Conservation (phyloP, 1,140 invertebrate genomes). For the Drosophila lowei region DNA sequence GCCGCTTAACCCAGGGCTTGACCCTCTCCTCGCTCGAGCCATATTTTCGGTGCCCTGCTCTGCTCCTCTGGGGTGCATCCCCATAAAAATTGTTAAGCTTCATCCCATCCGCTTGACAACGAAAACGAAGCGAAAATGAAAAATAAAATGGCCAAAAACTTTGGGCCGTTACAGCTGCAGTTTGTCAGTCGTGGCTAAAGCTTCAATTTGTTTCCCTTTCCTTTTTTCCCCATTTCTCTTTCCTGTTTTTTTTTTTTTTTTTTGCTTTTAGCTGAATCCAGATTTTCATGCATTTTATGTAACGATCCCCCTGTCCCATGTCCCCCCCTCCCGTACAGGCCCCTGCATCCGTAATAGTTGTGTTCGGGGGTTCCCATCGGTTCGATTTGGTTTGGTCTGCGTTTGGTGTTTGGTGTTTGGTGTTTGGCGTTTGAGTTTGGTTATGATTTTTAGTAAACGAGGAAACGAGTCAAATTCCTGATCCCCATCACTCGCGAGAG, state of each 20-base stretch:
- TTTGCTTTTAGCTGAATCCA: slow-evolving; percentile 57
- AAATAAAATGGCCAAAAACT: slow-evolving; percentile 68
- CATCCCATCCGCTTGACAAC: slow-evolving; percentile 66
- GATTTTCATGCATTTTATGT: slow-evolving; percentile 78
- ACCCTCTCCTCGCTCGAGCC: neutral
- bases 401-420: no score
- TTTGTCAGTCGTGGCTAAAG: slow-evolving; percentile 71
- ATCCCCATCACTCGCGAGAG: slow-evolving; percentile 32
- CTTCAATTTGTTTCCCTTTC: slow-evolving; percentile 68
- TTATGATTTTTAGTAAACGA: slow-evolving; percentile 39
- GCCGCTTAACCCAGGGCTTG: slow-evolving; percentile 63
- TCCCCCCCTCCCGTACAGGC: slow-evolving; percentile 12
- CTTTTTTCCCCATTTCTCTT: slow-evolving; percentile 5
- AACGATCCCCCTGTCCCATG: slow-evolving; percentile 39
- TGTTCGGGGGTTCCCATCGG: slow-evolving; percentile 26
- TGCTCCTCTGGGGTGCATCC: slow-evolving; percentile 5
- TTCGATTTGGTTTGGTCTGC: slow-evolving; percentile 7
- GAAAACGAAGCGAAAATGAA: slow-evolving; percentile 53
- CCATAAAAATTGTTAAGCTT: slow-evolving; percentile 62
- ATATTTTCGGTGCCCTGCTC: slow-evolving; percentile 11
- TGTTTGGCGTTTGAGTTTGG: slow-evolving; percentile 21
- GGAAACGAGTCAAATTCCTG: slow-evolving; percentile 47
- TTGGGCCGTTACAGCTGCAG: slow-evolving; percentile 73
- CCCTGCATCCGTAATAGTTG: slow-evolving; percentile 71
- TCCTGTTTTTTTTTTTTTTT: slow-evolving; percentile 15